Percentiles rank a stretch among this genome's conserved stretches.
Evolutionary conservation across 2,888 invertebrate species (phyloP).

Genomic region (Stenolophus ochropezus): DNA sequence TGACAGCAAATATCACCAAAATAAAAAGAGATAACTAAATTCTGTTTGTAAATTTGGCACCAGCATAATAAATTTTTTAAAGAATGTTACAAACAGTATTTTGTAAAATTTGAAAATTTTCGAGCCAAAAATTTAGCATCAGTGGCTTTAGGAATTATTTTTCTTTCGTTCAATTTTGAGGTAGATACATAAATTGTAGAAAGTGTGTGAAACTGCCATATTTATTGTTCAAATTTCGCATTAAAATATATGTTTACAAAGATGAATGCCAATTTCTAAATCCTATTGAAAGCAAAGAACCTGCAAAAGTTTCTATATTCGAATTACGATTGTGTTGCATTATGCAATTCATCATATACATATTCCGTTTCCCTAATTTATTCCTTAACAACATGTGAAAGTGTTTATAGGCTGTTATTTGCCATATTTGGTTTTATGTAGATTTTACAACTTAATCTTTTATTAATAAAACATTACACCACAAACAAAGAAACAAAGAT

Average conservation of each 20-base stretch:
- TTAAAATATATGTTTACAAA: neutral
- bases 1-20: too few relatives aligned
- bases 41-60: too few relatives aligned
- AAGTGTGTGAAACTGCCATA: neutral
- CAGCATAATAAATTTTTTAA: too few relatives aligned
- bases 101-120: too few relatives aligned
- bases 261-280: neutral
- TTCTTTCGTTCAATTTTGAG: too few relatives aligned
- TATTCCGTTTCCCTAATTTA: constrained; percentile 7
- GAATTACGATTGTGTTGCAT: neutral
- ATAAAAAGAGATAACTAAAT: too few relatives aligned
- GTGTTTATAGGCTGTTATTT: constrained; percentile 35
- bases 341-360: neutral
- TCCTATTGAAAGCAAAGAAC: neutral
- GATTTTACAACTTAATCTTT: constrained; percentile 48
- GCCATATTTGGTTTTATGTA: constrained; percentile 1
- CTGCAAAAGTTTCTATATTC: neutral
- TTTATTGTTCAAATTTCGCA: neutral
- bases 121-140: too few relatives aligned
- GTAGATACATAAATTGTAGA: neutral
- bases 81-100: too few relatives aligned
- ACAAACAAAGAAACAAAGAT: constrained; percentile 5
- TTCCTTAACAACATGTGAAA: constrained; percentile 29
- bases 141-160: too few relatives aligned
- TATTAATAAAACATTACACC: constrained; percentile 4